phyloP scores from a whole-genome alignment of 2,888 invertebrate genomes.

The Plemyria rubiginata region DNA sequence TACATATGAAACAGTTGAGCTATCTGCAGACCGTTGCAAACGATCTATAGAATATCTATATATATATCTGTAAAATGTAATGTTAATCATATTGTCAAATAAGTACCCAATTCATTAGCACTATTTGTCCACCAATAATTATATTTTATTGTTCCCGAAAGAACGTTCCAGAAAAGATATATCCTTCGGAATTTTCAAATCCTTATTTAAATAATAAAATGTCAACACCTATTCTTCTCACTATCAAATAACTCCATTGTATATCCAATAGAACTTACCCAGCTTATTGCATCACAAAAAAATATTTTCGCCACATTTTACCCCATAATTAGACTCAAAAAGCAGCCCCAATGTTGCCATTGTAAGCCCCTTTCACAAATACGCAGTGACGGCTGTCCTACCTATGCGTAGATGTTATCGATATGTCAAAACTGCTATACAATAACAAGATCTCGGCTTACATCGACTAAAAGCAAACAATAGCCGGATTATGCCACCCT shows the following conservation, averaged over 20 bases:
- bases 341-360: conserved; percentile 23
- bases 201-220: conserved; percentile 11
- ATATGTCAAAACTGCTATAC: conserved; percentile 53
- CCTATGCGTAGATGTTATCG: conserved; percentile 40
- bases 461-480: conserved; percentile 48
- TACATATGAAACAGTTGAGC: too few species aligned
- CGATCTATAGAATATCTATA: too few species aligned
- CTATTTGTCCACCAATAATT: too few species aligned
- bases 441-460: conserved; percentile 58
- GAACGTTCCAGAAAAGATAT: neutral
- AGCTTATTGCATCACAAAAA: conserved; percentile 35
- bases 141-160: too few species aligned
- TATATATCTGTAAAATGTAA: too few species aligned
- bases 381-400: conserved; percentile 37
- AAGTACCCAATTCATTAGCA: too few species aligned
- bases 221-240: conserved; percentile 24
- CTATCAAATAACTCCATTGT: conserved; percentile 24
- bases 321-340: conserved; percentile 40
- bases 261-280: conserved; percentile 37
- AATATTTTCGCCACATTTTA: conserved; percentile 40
- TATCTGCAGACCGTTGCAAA: too few species aligned
- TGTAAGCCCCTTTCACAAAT: conserved; percentile 37
- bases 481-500: conserved; percentile 45
- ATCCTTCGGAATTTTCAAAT: neutral
- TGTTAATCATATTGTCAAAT: too few species aligned